Conservation (phyloP, 1,140 invertebrate genomes). For the Saccostrea cuccullata region DNA sequence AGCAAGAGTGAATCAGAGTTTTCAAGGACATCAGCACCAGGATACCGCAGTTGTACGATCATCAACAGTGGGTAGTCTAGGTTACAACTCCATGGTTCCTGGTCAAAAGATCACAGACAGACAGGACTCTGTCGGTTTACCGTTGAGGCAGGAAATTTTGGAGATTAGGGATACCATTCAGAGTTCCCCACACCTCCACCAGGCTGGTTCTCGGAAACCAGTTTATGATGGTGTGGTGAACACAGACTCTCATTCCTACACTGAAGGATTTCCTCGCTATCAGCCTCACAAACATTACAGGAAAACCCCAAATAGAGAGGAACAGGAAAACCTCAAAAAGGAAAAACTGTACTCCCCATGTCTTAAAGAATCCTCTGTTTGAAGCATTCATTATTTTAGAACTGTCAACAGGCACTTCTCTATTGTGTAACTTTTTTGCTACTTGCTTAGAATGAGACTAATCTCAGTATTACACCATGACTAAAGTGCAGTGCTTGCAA, state of each 20-base stretch:
- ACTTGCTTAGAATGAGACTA: neutral
- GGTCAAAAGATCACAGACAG: neutral
- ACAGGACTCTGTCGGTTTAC: neutral
- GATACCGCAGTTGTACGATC: constrained; percentile 41
- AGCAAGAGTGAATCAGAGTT: constrained; percentile 48
- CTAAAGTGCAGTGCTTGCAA: too few species aligned
- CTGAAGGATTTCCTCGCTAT: constrained; percentile 52
- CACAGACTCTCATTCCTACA: constrained; percentile 32
- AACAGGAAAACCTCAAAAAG: constrained; percentile 42
- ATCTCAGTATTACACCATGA: too few species aligned
- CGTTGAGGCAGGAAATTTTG: constrained; percentile 25
- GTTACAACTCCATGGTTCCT: neutral
- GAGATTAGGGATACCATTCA: constrained; percentile 24
- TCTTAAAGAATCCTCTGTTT: constrained; percentile 70
- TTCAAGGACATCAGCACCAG: neutral
- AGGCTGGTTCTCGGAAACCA: constrained; percentile 48
- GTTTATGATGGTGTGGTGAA: constrained; percentile 35
- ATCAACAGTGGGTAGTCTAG: constrained; percentile 44
- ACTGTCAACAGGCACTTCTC: neutral
- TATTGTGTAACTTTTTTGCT: neutral
- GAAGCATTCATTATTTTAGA: constrained; percentile 31
- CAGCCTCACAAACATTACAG: constrained; percentile 60
- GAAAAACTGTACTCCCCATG: constrained; percentile 63
- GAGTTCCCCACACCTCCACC: constrained; percentile 30
- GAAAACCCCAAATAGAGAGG: constrained; percentile 49